Evolutionary conservation across 2,888 invertebrate species (phyloP), one percentile per base, ranked within the genome.

Genomic region (Plagiodera versicolora): DNA sequence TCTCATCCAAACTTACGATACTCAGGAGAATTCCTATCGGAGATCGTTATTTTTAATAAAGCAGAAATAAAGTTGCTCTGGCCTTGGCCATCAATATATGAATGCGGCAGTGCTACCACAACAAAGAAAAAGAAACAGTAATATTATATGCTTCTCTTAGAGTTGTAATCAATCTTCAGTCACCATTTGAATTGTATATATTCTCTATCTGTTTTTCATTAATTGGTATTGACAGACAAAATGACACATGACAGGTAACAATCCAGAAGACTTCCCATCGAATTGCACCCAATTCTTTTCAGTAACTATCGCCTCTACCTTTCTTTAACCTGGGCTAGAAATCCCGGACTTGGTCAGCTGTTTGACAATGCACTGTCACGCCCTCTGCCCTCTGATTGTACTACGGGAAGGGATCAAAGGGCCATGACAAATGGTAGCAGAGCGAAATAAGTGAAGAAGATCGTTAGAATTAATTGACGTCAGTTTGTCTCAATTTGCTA

Each of bases 31-130:
- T 59, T 67, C 58, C 46, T 50, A 53, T 49, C 57, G 49, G 60
- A 65, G 62, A 64, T 67, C 64, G 60, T 64, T 64, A 66, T 64
- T 66, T 64, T 66, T 64, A 64, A 66, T 60, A 55, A 61, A 58
- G 48, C 53, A 18, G 49, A 50, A 55, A 49, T 47, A 50, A 24
- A 60, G 51, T 55, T 28, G 20, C 50, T 45, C 24, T 20, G 30
- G 39, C n/a, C 11, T 60, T 8, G 5, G 11, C n/a, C 9, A 30
- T 35, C 51, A 18, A 32, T 35, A 8, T 35, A 18, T 16, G 32
- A 8, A 35, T 18, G 11, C 9, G 35, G n/a, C n/a, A 20, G 32
- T 30, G 0, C 18, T 51, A 17, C 2, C 30, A 35, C 11, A 3
- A 14, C n/a, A 5, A 24, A 24, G 24, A 24, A 24, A 6, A 24